Conservation (phyloP, 1,140 invertebrate species). For the Adelges cooleyi region DNA sequence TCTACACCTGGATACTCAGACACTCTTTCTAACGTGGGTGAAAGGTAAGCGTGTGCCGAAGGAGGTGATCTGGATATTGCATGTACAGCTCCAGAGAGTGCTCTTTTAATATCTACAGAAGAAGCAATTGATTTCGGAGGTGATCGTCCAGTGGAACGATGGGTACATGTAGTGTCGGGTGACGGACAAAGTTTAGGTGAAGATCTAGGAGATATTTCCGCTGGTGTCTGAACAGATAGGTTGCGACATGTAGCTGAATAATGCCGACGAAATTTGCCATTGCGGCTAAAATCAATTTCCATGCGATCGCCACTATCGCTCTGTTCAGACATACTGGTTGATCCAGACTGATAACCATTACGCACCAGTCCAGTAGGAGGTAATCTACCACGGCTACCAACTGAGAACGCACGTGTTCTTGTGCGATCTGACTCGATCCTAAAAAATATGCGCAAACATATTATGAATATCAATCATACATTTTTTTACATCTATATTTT, state of each 20-base stretch:
- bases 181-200: constrained; percentile 32
- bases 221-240: constrained; percentile 26
- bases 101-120: constrained; percentile 15
- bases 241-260: constrained; percentile 15
- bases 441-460: constrained; percentile 24
- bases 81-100: constrained; percentile 16
- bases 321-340: constrained; percentile 48
- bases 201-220: constrained; percentile 33
- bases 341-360: constrained; percentile 36
- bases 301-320: constrained; percentile 63
- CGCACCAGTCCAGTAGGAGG: constrained; percentile 3
- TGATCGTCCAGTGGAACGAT: constrained; percentile 2
- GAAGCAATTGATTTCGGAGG: constrained; percentile 17
- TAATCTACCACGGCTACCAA: constrained; percentile 39
- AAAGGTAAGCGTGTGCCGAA: constrained; percentile 9
- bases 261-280: constrained; percentile 25
- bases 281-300: constrained; percentile 60
- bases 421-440: constrained; percentile 37
- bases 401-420: constrained; percentile 55
- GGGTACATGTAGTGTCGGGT: background rate
- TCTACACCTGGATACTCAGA: constrained; percentile 11
- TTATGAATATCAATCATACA: background rate
- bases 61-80: constrained; percentile 24
- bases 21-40: constrained; percentile 18
- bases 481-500: no score